These are phyloP conservation scores for Ectropis grisescens DNA, from an alignment of 1,140 invertebrate species.

Conservation along the genomic window DNA sequence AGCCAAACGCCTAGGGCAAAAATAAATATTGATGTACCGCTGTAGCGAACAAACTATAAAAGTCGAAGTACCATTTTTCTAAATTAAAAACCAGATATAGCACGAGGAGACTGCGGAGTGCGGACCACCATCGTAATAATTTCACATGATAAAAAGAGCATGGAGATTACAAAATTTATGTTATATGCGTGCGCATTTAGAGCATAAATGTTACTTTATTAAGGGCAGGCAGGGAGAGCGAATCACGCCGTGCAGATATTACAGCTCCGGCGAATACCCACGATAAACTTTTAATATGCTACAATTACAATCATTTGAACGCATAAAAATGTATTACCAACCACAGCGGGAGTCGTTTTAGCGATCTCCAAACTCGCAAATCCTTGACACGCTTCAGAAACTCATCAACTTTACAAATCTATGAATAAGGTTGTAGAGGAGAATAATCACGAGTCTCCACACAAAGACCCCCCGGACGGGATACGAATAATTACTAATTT, in stretches of 20 bases:
- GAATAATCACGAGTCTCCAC: constrained; percentile 36
- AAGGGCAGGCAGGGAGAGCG: constrained; percentile 52
- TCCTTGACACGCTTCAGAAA: constrained; percentile 14
- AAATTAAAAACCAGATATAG: constrained; percentile 57
- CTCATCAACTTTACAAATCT: constrained; percentile 12
- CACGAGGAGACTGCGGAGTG: constrained; percentile 14
- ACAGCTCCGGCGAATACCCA: constrained; percentile 36
- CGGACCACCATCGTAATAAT: constrained; percentile 59
- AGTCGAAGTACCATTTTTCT: constrained; percentile 40
- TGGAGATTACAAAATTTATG: constrained; percentile 55
- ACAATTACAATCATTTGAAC: constrained; percentile 53
- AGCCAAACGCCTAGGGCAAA: constrained; percentile 42
- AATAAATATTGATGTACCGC: constrained; percentile 40
- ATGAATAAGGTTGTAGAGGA: constrained; percentile 28
- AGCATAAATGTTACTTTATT: constrained; percentile 68
- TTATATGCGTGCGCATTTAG: constrained; percentile 63
- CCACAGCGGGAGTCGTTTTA: constrained; percentile 37
- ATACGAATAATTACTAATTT: constrained; percentile 59
- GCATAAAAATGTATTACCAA: constrained; percentile 41
- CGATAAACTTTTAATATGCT: constrained; percentile 59
- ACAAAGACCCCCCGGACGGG: constrained; percentile 50
- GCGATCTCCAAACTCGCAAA: constrained; percentile 31
- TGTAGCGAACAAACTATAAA: constrained; percentile 32
- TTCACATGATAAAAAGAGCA: constrained; percentile 58
- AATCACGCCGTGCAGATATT: constrained; percentile 31